Conservation (phyloP, 2,888 invertebrate genomes). For the Nomada flava region DNA sequence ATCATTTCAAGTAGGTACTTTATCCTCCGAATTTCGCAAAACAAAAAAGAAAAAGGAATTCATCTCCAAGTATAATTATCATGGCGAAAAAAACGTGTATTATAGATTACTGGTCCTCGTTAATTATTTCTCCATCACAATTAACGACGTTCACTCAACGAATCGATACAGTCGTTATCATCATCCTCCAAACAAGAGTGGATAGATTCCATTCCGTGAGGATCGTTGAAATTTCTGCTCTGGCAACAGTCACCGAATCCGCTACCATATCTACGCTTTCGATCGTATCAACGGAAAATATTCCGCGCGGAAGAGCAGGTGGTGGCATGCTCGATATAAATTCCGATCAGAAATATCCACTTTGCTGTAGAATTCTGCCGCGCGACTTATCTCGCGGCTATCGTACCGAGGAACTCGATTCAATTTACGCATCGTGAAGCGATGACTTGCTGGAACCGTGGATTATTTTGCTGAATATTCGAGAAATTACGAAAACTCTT, state of each 20-base stretch:
- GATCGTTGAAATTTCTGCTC: neutral
- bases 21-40: too few relatives aligned
- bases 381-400: slow-evolving; percentile 63
- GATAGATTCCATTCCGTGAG: slow-evolving; percentile 1
- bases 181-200: neutral
- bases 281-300: slow-evolving; percentile 32
- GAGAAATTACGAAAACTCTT: too few relatives aligned
- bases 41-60: too few relatives aligned
- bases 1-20: too few relatives aligned
- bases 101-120: neutral
- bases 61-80: too few relatives aligned
- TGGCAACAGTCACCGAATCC: neutral
- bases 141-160: neutral
- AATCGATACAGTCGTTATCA: neutral
- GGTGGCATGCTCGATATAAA: slow-evolving; percentile 57
- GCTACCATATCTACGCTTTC: slow-evolving; percentile 10
- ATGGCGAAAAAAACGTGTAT: too few relatives aligned
- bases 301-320: slow-evolving; percentile 4
- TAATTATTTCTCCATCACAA: neutral
- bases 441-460: slow-evolving; percentile 6
- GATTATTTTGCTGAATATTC: slow-evolving; percentile 13
- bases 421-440: slow-evolving; percentile 45
- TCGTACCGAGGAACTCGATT: slow-evolving; percentile 47
- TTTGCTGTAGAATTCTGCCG: slow-evolving; percentile 63
- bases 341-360: slow-evolving; percentile 70